Conservation (phyloP, 2,888 invertebrate genomes). For the Parnassius glacialis region DNA sequence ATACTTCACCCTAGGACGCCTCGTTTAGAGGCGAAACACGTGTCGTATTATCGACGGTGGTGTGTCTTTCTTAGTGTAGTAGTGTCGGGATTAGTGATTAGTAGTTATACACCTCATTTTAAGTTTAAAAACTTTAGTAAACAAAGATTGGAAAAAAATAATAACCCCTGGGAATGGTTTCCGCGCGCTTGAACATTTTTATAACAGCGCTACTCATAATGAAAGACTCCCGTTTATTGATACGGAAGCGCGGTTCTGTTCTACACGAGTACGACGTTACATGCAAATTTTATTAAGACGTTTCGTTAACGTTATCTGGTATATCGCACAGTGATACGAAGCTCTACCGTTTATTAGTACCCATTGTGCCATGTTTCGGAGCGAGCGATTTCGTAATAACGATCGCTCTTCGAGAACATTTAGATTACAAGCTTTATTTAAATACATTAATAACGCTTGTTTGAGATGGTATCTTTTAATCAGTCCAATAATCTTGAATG, state of each 20-base stretch:
- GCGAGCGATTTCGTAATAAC: conserved; percentile 9
- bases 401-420: conserved; percentile 11
- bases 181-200: too few relatives aligned
- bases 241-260: conserved; percentile 1
- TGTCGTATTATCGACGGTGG: too few relatives aligned
- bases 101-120: too few relatives aligned
- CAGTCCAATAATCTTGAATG: too few relatives aligned
- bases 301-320: conserved; percentile 13
- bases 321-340: conserved; percentile 8
- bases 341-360: conserved; percentile 10
- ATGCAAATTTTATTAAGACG: conserved; percentile 21
- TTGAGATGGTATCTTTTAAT: neutral
- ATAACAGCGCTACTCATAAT: too few relatives aligned
- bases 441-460: neutral
- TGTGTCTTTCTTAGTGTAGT: too few relatives aligned
- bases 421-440: conserved; percentile 14
- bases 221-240: conserved; percentile 4
- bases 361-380: conserved; percentile 7
- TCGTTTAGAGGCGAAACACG: too few relatives aligned
- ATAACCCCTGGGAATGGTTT: too few relatives aligned
- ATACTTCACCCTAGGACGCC: too few relatives aligned
- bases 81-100: too few relatives aligned
- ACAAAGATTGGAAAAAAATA: too few relatives aligned
- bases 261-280: neutral
- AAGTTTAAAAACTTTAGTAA: too few relatives aligned